Percentiles rank a stretch among this genome's conserved stretches.
These are phyloP conservation scores for Latrodectus elegans DNA, from an alignment of 2,888 invertebrate species.

Conservation along the genomic window DNA sequence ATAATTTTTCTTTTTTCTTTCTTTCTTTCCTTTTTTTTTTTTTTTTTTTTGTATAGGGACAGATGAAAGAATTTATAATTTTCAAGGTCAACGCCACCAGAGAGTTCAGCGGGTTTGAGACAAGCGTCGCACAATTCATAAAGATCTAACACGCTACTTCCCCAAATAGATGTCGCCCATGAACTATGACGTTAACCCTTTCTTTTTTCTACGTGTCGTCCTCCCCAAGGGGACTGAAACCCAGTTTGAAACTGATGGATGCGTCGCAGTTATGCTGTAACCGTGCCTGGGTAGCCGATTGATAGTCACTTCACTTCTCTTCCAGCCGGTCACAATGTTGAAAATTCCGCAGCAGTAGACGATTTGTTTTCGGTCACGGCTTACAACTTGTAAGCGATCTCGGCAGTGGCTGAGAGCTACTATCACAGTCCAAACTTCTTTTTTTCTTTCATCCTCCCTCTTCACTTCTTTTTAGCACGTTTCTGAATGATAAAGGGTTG, in stretches of 20 bases:
- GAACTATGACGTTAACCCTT: slow-evolving; percentile 20
- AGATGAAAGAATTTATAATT: slow-evolving; percentile 33
- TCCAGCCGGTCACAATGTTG: not conserved
- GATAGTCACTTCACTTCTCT: slow-evolving; percentile 8
- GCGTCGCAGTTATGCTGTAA: slow-evolving; percentile 25
- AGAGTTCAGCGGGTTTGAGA: slow-evolving; percentile 24
- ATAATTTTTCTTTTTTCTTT: not conserved
- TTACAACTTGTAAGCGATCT: slow-evolving; percentile 20
- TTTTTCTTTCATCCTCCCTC: not conserved
- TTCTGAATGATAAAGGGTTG: not conserved
- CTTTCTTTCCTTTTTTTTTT: not conserved
- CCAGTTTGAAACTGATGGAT: slow-evolving; percentile 31
- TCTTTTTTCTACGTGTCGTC: not conserved
- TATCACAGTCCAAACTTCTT: not conserved
- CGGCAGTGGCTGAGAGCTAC: not conserved
- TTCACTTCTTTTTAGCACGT: not conserved
- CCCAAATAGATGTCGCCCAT: slow-evolving; percentile 34
- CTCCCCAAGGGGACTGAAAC: not conserved
- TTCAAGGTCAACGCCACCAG: slow-evolving; percentile 55
- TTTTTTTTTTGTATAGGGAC: not conserved
- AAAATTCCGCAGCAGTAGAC: not conserved
- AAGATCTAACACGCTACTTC: slow-evolving; percentile 29
- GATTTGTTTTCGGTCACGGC: slow-evolving; percentile 1
- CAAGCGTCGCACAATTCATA: slow-evolving; percentile 36
- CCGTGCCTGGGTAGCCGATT: slow-evolving; percentile 9